A percentile compares a stretch with the other conserved stretches of the same genome.
Evolutionary conservation across 2,797 vertebrate species (phyloP).

Genomic region (Gambelia wislizenii): DNA sequence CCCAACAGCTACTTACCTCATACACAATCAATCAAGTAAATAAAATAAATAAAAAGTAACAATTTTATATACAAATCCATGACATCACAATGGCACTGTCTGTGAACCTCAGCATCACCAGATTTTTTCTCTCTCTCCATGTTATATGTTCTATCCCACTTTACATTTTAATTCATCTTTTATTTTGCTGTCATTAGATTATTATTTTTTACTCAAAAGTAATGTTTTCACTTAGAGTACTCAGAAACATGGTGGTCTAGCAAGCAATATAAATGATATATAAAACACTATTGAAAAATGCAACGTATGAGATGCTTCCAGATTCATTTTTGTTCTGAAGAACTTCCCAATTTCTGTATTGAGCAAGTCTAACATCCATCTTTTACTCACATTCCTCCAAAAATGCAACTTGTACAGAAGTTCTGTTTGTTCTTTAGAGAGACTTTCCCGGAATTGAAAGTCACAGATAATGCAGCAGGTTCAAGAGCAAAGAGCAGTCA

Average conservation of each 20-base stretch:
- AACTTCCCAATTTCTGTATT: slow-evolving; percentile 10
- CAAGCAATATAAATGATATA: background rate
- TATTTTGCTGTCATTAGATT: background rate
- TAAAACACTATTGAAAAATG: background rate
- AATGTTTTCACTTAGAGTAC: background rate
- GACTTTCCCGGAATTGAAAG: slow-evolving; percentile 63
- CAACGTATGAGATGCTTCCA: background rate
- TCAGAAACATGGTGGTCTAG: too few relatives aligned
- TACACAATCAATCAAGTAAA: too few relatives aligned
- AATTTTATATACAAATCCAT: too few relatives aligned
- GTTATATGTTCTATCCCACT: background rate
- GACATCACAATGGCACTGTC: too few relatives aligned
- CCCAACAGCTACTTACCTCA: too few relatives aligned
- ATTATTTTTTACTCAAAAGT: background rate
- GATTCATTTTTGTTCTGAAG: slow-evolving; percentile 12
- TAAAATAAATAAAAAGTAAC: too few relatives aligned
- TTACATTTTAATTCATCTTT: background rate
- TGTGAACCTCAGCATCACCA: too few relatives aligned
- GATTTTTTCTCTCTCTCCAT: background rate
- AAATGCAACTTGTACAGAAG: slow-evolving; percentile 30
- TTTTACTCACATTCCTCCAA: slow-evolving; percentile 12
- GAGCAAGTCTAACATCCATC: background rate
- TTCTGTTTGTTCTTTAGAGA: slow-evolving; percentile 53
- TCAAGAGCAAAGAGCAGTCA: slow-evolving; percentile 71
- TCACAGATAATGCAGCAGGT: slow-evolving; percentile 41